A percentile compares a stretch with the other conserved stretches of the same genome.
phyloP scores from a whole-genome alignment of 2,888 invertebrate species.

The Drosophila rubida region DNA sequence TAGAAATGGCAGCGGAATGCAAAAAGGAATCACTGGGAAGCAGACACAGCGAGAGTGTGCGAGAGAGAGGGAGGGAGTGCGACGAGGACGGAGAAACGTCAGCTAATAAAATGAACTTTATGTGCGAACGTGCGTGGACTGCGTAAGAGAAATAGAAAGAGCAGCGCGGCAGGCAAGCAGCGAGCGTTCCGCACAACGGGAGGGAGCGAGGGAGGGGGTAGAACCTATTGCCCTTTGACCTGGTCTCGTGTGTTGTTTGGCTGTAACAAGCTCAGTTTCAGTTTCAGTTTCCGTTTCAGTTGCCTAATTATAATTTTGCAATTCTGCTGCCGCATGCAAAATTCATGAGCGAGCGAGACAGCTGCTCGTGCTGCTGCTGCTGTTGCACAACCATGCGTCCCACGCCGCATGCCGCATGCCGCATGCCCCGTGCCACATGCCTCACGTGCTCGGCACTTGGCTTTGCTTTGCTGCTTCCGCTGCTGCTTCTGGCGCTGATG shows the following conservation, averaged over 20 bases:
- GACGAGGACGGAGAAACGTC: conserved; percentile 39
- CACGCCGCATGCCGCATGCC: background rate
- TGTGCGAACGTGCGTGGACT: conserved; percentile 75
- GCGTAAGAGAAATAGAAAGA: conserved; percentile 27
- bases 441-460: conserved; percentile 10
- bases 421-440: background rate
- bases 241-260: conserved; percentile 14
- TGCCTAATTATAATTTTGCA: conserved; percentile 79
- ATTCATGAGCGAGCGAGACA: conserved; percentile 58
- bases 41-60: background rate
- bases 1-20: conserved; percentile 57
- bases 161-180: background rate
- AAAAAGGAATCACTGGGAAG: conserved; percentile 44
- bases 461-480: conserved; percentile 20
- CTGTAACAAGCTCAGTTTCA: conserved; percentile 5
- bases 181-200: background rate
- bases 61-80: background rate
- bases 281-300: conserved; percentile 44
- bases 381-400: conserved; percentile 27
- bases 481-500: conserved; percentile 50
- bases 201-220: background rate
- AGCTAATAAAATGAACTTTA: conserved; percentile 81
- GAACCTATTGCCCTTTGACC: conserved; percentile 40
- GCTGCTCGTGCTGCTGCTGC: background rate
- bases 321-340: conserved; percentile 78